A percentile compares a stretch with the other conserved stretches of the same genome.
phyloP scores from a whole-genome alignment of 2,888 invertebrate genomes.

The Trichopoda pennipes region DNA sequence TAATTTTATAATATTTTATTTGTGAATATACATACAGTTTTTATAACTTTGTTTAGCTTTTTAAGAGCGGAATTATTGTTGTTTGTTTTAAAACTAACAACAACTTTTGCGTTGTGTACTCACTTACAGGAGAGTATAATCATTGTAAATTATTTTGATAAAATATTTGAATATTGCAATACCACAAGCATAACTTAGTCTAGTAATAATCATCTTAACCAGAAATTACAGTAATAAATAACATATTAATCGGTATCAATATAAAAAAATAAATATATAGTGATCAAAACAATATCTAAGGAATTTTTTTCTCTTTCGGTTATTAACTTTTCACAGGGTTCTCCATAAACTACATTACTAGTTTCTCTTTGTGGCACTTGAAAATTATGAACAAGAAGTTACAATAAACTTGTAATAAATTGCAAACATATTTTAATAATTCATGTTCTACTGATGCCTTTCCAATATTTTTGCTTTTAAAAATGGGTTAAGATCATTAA shows the following conservation, averaged over 20 bases:
- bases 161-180: conserved; percentile 28
- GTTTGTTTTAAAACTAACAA: conserved; percentile 36
- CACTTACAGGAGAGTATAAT: conserved; percentile 21
- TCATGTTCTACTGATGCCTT: too few relatives aligned
- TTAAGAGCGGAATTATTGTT: conserved; percentile 46
- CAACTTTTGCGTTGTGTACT: neutral
- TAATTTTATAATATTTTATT: conserved; percentile 53
- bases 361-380: too few relatives aligned
- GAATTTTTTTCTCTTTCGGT: neutral
- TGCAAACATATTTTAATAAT: too few relatives aligned
- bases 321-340: neutral
- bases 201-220: neutral
- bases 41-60: conserved; percentile 56
- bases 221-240: neutral
- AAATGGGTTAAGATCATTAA: too few relatives aligned
- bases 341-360: neutral
- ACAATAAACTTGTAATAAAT: too few relatives aligned
- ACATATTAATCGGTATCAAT: neutral
- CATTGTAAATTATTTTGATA: conserved; percentile 22
- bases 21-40: conserved; percentile 42
- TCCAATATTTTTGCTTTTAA: too few relatives aligned
- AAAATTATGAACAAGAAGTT: too few relatives aligned
- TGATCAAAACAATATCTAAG: neutral
- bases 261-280: neutral
- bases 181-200: conserved; percentile 4